Percentiles rank a stretch among this genome's conserved stretches.
Conservation (phyloP, 2,888 invertebrate genomes). For the Diarsia dahlii region DNA sequence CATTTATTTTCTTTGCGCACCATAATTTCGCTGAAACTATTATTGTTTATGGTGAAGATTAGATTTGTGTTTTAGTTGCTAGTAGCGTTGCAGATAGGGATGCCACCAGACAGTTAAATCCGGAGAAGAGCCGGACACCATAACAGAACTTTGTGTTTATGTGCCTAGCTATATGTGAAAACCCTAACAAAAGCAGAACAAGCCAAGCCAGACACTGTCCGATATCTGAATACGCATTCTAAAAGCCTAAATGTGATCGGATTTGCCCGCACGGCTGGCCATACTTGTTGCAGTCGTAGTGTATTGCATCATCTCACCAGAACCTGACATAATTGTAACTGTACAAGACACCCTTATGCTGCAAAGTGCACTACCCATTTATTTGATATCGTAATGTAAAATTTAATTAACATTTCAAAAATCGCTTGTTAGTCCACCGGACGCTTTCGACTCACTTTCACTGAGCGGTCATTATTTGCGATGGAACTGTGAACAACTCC, state of each 20-base stretch:
- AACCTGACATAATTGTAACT: background rate
- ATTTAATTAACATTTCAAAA: conserved; percentile 48
- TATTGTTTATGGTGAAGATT: conserved; percentile 8
- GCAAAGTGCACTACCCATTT: conserved; percentile 31
- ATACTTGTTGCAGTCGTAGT: background rate
- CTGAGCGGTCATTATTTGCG: conserved; percentile 57
- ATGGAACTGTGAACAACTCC: conserved; percentile 50
- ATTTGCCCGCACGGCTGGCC: background rate
- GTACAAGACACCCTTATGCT: background rate
- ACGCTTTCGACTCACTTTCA: conserved; percentile 64
- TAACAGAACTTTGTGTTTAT: background rate
- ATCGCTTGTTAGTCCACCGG: conserved; percentile 44
- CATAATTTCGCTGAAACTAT: conserved; percentile 17
- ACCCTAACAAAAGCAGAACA: background rate
- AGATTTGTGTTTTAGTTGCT: background rate
- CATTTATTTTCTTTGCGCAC: conserved; percentile 21
- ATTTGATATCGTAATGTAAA: conserved; percentile 38
- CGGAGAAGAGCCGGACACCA: background rate
- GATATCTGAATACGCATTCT: background rate
- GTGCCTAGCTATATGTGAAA: background rate
- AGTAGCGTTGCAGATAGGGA: background rate
- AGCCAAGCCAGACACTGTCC: background rate
- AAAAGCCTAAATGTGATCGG: background rate
- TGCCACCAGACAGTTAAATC: background rate
- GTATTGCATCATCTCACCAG: too few relatives aligned